Base-by-base conservation (phyloP, 2,888 invertebrate genomes). In the Latrodectus elegans region DNA sequence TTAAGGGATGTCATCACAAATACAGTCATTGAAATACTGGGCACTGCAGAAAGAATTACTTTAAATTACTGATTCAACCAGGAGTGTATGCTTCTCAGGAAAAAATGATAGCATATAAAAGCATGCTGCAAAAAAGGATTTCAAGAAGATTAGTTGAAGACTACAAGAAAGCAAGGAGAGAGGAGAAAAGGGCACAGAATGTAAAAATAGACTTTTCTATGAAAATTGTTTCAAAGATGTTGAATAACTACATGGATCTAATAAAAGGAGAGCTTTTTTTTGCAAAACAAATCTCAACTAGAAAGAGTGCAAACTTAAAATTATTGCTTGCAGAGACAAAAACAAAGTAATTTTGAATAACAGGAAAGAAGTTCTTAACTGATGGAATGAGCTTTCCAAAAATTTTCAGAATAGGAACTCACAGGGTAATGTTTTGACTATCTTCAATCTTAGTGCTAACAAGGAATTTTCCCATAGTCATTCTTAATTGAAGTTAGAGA, bases 71-170 rank as follows among this genome's bases (percentile, higher is more conserved):
- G 60, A 4, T 74, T 74, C 26, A 55, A 74, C 3, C 22, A 53
- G 26, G 14, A 60, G 26, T 22, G n/a, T 14, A 60, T 22, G 0
- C n/a, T 60, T 55, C 60, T n/a, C 38, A 74, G 22, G 15, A 1
- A 74, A 60, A 74, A 55, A 9, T 14, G 22, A 26, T 8, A 0
- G 1, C 74, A 38, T 26, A 55, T 55, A 74, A 74, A 72, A 55
- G 26, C 15, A 60, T 74, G 60, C 15, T 26, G 14, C 11, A 26
- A 15, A 75, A 38, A 75, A 17, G 15, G 26, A 17, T 60, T 55
- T 74, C 14, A 74, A 55, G 60, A 22, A 55, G n/a, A 55, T 74
- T 55, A 55, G 26, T 8, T 52, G 74, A 74, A 14, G 55, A 38
- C 26, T 74, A 74, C 15, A 15, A 38, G 53, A 60, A 22, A 12